Conservation (phyloP, 2,113 vertebrate species). For the Bos indicus region DNA sequence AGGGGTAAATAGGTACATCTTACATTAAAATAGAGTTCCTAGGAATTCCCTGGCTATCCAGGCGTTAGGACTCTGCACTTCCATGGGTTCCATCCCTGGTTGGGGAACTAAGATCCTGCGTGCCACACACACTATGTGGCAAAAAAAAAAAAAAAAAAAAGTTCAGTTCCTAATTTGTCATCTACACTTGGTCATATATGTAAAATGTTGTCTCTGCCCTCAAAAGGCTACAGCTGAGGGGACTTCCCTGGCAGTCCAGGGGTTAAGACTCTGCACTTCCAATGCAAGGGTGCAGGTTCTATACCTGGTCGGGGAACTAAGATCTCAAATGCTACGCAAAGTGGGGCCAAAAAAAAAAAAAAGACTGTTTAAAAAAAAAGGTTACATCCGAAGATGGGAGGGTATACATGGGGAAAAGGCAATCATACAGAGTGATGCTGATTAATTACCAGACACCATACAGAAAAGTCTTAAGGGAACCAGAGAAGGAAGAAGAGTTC, state of each 20-base stretch:
- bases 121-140: neutral
- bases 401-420: neutral
- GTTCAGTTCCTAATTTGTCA: neutral
- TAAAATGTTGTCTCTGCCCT: neutral
- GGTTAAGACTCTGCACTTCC: neutral
- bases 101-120: neutral
- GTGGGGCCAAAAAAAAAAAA: neutral
- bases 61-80: neutral
- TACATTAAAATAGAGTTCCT: neutral
- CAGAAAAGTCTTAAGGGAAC: neutral
- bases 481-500: neutral
- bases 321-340: neutral
- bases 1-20: neutral
- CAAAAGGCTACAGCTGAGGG: neutral
- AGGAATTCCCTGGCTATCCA: neutral
- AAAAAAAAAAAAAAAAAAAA: neutral
- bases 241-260: neutral
- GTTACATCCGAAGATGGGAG: neutral
- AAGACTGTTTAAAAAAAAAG: neutral
- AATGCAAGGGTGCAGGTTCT: neutral
- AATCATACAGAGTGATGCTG: neutral
- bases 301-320: neutral
- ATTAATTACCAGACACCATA: neutral
- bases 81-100: neutral
- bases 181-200: neutral